A percentile compares a stretch with the other conserved stretches of the same genome.
Evolutionary conservation across 35 echinoderm and acorn worm genomes (phyloP).

Genomic region (Lytechinus variegatus): DNA sequence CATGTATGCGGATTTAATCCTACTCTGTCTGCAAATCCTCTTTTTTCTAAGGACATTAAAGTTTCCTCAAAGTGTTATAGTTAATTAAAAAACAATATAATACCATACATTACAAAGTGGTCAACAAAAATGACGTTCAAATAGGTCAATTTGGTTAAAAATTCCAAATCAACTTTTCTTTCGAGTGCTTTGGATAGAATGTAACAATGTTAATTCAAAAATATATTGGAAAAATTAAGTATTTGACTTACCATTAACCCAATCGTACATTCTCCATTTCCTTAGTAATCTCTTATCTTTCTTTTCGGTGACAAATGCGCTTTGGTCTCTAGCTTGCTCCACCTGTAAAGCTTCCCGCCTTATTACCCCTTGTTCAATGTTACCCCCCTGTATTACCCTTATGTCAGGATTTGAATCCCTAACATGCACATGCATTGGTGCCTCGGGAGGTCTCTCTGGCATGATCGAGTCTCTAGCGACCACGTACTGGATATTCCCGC

Average conservation of each 20-base stretch:
- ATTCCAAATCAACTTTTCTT: too few relatives aligned
- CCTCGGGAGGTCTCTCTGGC: not conserved
- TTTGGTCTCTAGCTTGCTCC: slow-evolving; percentile 8
- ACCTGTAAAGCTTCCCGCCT: slow-evolving; percentile 39
- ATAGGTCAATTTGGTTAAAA: too few relatives aligned
- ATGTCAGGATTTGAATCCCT: not conserved
- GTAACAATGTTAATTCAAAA: too few relatives aligned
- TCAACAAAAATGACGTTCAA: too few relatives aligned
- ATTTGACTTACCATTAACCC: slow-evolving; percentile 18
- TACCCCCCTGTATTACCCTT: not conserved
- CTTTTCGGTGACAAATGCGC: not conserved
- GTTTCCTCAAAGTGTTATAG: too few relatives aligned
- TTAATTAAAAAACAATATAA: too few relatives aligned
- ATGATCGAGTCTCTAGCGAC: not conserved
- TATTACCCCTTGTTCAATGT: not conserved
- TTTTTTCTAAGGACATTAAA: too few relatives aligned
- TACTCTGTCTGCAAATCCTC: too few relatives aligned
- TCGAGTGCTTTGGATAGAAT: too few relatives aligned
- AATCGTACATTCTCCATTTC: slow-evolving; percentile 28
- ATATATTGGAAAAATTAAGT: too few relatives aligned
- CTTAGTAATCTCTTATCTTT: not conserved
- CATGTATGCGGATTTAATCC: too few relatives aligned
- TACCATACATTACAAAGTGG: too few relatives aligned
- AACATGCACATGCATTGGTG: not conserved
- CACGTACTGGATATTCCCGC: not conserved